Evolutionary conservation across 2,888 invertebrate species (phyloP).

Genomic region (Ophion ellenae): DNA sequence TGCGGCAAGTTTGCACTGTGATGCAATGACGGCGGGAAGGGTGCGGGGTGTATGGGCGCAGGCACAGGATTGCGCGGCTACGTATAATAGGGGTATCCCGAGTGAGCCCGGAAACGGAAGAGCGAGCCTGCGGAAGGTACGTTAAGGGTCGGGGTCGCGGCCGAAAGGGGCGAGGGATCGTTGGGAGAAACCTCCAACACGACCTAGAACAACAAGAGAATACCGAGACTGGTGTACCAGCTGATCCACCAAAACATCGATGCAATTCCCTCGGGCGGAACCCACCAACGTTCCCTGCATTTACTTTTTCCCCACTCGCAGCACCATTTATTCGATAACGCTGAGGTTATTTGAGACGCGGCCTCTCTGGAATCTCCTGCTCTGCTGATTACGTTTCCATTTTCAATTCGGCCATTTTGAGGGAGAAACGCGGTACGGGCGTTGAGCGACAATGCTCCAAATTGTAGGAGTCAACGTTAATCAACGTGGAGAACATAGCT

Average conservation of each 20-base stretch:
- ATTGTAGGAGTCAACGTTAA: too few species aligned
- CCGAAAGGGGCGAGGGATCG: constrained; percentile 40
- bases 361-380: too few species aligned
- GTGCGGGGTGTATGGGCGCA: background rate
- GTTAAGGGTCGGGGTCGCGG: constrained; percentile 20
- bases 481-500: too few species aligned
- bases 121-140: constrained; percentile 36
- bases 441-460: too few species aligned
- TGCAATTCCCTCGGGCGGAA: constrained; percentile 41
- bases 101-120: constrained; percentile 33
- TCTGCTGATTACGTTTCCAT: too few species aligned
- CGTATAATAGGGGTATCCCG: background rate
- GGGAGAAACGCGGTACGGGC: too few species aligned
- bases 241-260: constrained; percentile 59
- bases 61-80: constrained; percentile 11
- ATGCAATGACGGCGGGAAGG: background rate
- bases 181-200: constrained; percentile 70
- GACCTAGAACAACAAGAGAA: constrained; percentile 77
- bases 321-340: background rate
- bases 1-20: background rate
- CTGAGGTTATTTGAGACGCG: too few species aligned
- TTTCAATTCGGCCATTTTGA: too few species aligned
- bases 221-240: constrained; percentile 74
- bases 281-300: background rate
- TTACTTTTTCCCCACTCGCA: background rate